These are phyloP conservation scores for Xylophagus ater DNA, from an alignment of 2,888 invertebrate genomes.

Conservation along the genomic window DNA sequence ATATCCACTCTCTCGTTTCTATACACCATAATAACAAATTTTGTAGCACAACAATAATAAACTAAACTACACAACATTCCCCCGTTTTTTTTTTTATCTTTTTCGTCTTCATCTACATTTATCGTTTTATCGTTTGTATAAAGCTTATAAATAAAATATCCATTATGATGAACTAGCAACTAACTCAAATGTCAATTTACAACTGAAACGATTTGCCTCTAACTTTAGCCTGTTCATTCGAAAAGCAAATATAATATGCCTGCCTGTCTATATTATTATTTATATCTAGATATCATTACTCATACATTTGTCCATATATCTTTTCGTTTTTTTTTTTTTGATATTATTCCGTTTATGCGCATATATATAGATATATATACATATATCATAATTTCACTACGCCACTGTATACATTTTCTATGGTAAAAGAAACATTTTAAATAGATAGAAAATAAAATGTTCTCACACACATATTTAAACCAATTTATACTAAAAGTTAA, in stretches of 20 bases:
- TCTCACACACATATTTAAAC: too few relatives aligned
- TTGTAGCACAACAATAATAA: too few relatives aligned
- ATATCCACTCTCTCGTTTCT: too few relatives aligned
- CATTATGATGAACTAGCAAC: conserved; percentile 21
- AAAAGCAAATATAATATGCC: conserved; percentile 22
- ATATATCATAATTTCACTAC: conserved; percentile 17
- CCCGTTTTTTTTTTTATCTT: too few relatives aligned
- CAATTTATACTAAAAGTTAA: conserved; percentile 22
- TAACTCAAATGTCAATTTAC: conserved; percentile 26
- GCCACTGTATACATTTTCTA: conserved; percentile 10
- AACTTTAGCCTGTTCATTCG: too few relatives aligned
- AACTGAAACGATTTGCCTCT: conserved; percentile 25
- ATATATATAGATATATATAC: conserved; percentile 15
- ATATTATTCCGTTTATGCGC: conserved; percentile 15
- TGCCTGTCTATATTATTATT: conserved; percentile 4
- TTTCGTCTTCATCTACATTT: too few relatives aligned
- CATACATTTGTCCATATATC: conserved; percentile 11
- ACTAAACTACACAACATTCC: too few relatives aligned
- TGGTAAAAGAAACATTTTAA: too few relatives aligned
- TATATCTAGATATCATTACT: conserved; percentile 12
- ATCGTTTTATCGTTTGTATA: too few relatives aligned
- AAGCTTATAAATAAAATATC: conserved; percentile 17
- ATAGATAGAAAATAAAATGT: too few relatives aligned
- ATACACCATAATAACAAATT: too few relatives aligned
- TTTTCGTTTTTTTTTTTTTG: conserved; percentile 15